Evolutionary conservation across 2,113 vertebrate genomes (phyloP).

Genomic region (Paraplagusia blochii): DNA sequence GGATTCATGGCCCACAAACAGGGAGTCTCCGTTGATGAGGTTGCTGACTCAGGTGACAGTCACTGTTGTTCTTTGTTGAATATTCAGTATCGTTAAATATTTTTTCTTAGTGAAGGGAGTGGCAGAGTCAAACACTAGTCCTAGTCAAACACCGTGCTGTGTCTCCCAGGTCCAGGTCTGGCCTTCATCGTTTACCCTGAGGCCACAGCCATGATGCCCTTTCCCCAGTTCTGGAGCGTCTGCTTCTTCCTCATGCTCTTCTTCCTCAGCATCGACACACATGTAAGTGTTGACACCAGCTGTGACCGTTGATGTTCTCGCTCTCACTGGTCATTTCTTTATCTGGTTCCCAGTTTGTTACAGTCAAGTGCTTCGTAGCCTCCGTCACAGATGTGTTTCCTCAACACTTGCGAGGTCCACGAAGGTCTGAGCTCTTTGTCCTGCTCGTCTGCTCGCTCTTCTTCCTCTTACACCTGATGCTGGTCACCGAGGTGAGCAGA

Average conservation of each 20-base stretch:
- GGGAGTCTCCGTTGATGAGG: background rate
- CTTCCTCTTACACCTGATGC: slow-evolving; percentile 31
- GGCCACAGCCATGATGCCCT: slow-evolving; percentile 66
- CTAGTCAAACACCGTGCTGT: background rate
- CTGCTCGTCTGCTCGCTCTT: slow-evolving; percentile 27
- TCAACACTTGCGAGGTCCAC: slow-evolving; percentile 7
- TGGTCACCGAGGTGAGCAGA: slow-evolving; percentile 48
- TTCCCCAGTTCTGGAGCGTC: slow-evolving; percentile 66
- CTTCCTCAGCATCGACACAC: slow-evolving; percentile 60
- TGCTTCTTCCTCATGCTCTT: slow-evolving; percentile 72
- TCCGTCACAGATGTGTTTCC: slow-evolving; percentile 35
- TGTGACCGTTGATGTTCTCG: too few relatives aligned
- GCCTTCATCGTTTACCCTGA: slow-evolving; percentile 68
- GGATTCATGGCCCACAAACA: background rate
- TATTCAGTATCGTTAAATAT: too few relatives aligned
- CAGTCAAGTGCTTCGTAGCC: slow-evolving; percentile 44
- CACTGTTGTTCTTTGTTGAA: too few relatives aligned
- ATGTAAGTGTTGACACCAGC: slow-evolving; percentile 53
- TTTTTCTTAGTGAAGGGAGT: too few relatives aligned
- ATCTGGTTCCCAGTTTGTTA: slow-evolving; percentile 56
- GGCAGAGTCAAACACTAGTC: too few relatives aligned
- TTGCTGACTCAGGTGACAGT: background rate
- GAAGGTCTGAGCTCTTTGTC: slow-evolving; percentile 32
- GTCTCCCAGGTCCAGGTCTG: slow-evolving; percentile 60
- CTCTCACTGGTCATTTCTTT: too few relatives aligned